Base-by-base conservation (phyloP, 2,113 vertebrate genomes). In the Microtus pennsylvanicus region DNA sequence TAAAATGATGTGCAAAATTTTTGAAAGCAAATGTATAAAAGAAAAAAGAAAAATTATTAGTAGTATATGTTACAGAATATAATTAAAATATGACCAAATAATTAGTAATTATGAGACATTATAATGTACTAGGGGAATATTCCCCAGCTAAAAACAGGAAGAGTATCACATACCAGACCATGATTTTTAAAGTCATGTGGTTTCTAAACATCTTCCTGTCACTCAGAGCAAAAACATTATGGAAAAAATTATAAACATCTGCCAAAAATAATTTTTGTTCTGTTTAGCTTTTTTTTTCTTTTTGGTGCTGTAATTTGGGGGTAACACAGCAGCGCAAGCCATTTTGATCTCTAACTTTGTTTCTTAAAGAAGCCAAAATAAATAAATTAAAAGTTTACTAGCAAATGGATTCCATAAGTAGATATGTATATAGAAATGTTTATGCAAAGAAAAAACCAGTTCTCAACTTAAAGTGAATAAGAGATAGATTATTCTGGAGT, bases 341-440 rank as follows among this genome's bases (percentile, higher is more conserved):
- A 76, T 90, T 89, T 61, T 88, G 11, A 85, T 80, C 13, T 88
- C 30, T 55, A 67, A 4, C 26, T 88, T 95, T 26, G 78, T 88
- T 88, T 96, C 35, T 1, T 65, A 58, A 92, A 85, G 14, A 8
- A 63, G 85, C 8, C 26, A 88, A 86, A 75, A 47, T 69, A 83
- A 90, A 47, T 35, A 67, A 96, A 78, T 45, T 69, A 87, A 87
- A 81, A n/a, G 7, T 78, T 63, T 42, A 76, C 45, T 89, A 87
- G 24, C 85, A 94, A 86, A 42, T 35, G 22, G 12, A 93, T 90
- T 82, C 17, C 61, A 81, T 28, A 90, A 86, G 61, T 86, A 86
- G 75, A 17, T 55, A 87, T 19, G 19, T 70, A 42, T 21, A 7
- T 42, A 26, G 35, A 81, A 52, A 17, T 58, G 16, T 81, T 58